Evolutionary conservation across 2,797 vertebrate species (phyloP), one percentile per base, ranked within the genome.

Genomic region (Sebastes elongatus): DNA sequence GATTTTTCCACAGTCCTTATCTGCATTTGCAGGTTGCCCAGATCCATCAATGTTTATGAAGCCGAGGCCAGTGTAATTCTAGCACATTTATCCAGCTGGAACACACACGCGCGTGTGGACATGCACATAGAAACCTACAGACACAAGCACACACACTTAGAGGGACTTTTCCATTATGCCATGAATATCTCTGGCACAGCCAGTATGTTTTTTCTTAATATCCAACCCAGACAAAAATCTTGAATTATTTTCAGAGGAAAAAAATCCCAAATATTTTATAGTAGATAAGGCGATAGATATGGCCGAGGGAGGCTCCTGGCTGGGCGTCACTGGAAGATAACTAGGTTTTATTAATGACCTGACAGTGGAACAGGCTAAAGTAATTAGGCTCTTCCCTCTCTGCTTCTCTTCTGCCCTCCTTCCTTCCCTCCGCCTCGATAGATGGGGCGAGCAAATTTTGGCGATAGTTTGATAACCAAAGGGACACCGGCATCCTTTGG

Each of bases 281-380:
- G 78, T 38, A 97, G 98, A 99, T 99, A 96, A 96, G 94, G 88
- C 73, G 74, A 95, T 52, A 96, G 94, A 92, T 95, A 91, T 89
- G 95, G 95, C 94, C 90, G 96, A 94, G 55, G 81, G 82, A 83
- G 79, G 83, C 88, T 91, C 78, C 85, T 89, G 84, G 95, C 92
- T 93, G 94, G 95, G 95, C 94, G 93, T 94, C 94, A 94, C 76
- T 70, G 93, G 89, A 94, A 95, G 98, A 99, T 99, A 99, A 98
- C 97, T 97, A 96, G 95, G 93, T 95, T 98, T 99, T 98, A 99
- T 99, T 99, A 99, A 99, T 99, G 98, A 97, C 97, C 98, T 99
- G 98, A 97, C 98, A 99, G 83, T 92, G 86, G 74, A 94, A 96
- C 78, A 82, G 96, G 96, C 95, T 95, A 88, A 96, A 96, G 97